Conservation (phyloP, 2,113 vertebrate species). For the Aramus guarauna region DNA sequence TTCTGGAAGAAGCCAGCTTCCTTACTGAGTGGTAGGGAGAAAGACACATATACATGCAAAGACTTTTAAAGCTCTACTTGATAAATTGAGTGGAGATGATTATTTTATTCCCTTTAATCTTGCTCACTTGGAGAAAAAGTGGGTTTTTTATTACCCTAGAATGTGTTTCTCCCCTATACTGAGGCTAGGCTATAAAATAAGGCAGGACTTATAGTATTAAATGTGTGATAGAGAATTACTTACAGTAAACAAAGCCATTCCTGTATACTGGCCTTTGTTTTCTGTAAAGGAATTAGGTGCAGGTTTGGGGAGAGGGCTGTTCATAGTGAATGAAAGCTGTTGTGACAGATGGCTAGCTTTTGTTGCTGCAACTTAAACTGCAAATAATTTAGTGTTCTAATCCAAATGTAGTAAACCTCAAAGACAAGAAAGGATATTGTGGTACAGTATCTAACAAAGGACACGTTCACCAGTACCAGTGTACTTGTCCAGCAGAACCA, state of each 20-base stretch:
- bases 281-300: not conserved
- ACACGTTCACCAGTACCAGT: not conserved
- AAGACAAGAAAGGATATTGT: not conserved
- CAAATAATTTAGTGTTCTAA: not conserved
- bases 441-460: not conserved
- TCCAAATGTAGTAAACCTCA: not conserved
- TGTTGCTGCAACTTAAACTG: not conserved
- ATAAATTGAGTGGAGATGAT: not conserved
- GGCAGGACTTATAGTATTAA: not conserved
- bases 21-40: not conserved
- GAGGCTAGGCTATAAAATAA: not conserved
- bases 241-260: not conserved
- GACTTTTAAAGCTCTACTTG: not conserved
- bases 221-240: not conserved
- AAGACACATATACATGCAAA: accelerated
- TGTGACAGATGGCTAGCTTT: not conserved
- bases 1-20: not conserved
- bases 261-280: not conserved
- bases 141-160: not conserved
- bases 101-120: not conserved
- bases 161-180: not conserved
- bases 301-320: not conserved
- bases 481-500: not conserved
- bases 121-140: not conserved
- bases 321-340: not conserved